A percentile compares a stretch with the other conserved stretches of the same genome.
phyloP scores from a whole-genome alignment of 2,888 invertebrate genomes.

The Euplagia quadripunctaria region DNA sequence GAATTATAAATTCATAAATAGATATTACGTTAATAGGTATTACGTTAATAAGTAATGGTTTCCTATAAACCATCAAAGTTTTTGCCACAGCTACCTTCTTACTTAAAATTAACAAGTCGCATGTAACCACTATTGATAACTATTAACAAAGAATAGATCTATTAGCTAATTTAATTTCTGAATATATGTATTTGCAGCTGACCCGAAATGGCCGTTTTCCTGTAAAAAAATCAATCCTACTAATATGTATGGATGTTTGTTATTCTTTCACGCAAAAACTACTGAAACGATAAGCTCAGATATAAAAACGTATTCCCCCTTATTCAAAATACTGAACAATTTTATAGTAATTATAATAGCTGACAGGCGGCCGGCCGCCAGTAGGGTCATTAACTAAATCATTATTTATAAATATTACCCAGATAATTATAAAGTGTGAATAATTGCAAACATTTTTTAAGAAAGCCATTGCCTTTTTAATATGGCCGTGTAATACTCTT shows the following conservation, averaged over 20 bases:
- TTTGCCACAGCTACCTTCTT: neutral
- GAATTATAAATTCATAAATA: no score
- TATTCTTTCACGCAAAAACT: no score
- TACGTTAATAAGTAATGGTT: neutral
- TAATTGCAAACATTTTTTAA: conserved; percentile 10
- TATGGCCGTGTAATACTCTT: conserved; percentile 40
- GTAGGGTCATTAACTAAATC: conserved; percentile 40
- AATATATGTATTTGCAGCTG: no score
- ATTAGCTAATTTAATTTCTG: no score
- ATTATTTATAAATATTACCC: conserved; percentile 35
- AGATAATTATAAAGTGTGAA: conserved; percentile 21
- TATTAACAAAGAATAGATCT: neutral
- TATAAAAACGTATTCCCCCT: no score
- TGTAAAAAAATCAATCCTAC: no score
- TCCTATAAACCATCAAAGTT: neutral
- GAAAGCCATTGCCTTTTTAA: conserved; percentile 44
- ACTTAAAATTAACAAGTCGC: neutral
- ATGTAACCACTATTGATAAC: neutral
- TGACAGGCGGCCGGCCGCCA: conserved; percentile 26
- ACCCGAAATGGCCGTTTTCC: no score
- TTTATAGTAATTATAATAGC: neutral
- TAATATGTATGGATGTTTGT: no score
- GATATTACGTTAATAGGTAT: neutral
- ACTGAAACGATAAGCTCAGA: no score
- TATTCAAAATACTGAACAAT: neutral